Evolutionary conservation across 2,113 vertebrate species (phyloP).

Genomic region (Callocephalon fimbriatum): DNA sequence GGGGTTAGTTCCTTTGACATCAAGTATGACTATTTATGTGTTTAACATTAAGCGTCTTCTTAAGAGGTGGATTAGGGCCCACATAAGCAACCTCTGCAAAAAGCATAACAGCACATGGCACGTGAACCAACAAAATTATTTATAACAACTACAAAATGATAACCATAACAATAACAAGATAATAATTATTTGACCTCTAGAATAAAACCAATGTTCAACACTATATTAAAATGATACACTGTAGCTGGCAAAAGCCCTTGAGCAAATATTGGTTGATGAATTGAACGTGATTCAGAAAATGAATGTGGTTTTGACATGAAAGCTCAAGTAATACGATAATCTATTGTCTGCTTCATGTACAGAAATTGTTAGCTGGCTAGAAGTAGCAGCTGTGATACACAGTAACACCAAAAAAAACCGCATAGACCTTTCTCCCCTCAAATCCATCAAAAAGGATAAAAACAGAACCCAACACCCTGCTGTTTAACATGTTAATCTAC

Average conservation of each 20-base stretch:
- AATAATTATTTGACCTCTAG: constrained; percentile 46
- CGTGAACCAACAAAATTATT: background rate
- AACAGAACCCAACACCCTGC: background rate
- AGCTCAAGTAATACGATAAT: constrained; percentile 50
- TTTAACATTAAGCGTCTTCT: constrained; percentile 28
- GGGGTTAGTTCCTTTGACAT: constrained; percentile 15
- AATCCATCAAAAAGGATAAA: constrained; percentile 17
- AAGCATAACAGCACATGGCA: background rate
- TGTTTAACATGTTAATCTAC: constrained; percentile 70
- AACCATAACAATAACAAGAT: constrained; percentile 49
- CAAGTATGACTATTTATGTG: constrained; percentile 25
- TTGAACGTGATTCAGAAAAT: constrained; percentile 61
- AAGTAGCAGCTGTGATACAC: constrained; percentile 43
- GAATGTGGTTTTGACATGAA: constrained; percentile 66
- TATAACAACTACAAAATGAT: background rate
- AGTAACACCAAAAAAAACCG: constrained; percentile 19
- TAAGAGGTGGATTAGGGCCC: background rate
- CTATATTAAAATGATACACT: constrained; percentile 54
- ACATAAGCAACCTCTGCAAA: constrained; percentile 11
- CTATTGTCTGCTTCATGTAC: constrained; percentile 55
- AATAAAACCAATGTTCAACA: constrained; percentile 23
- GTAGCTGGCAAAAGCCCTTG: constrained; percentile 54
- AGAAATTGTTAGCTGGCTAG: constrained; percentile 59
- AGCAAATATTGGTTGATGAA: constrained; percentile 63
- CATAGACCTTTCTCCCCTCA: background rate